Conservation (phyloP, 1,140 invertebrate genomes). For the Aphis gossypii region DNA sequence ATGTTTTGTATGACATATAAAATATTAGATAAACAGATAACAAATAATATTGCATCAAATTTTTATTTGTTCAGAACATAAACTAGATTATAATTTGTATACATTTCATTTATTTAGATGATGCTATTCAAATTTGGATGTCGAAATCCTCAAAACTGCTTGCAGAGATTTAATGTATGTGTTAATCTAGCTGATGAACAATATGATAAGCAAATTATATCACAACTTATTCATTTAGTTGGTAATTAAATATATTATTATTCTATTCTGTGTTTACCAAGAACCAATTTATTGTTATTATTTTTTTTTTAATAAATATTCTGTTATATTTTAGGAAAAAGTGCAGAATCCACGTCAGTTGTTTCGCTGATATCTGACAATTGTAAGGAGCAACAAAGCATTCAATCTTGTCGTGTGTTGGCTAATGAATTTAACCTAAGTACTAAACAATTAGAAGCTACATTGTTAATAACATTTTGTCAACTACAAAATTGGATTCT, state of each 20-base stretch:
- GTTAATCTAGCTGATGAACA: conserved; percentile 39
- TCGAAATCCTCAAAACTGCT: conserved; percentile 53
- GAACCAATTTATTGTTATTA: neutral
- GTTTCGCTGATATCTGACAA: conserved; percentile 18
- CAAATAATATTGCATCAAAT: neutral
- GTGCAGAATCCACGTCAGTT: neutral
- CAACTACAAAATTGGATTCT: conserved; percentile 55
- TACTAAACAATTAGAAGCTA: conserved; percentile 48
- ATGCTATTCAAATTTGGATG: conserved; percentile 48
- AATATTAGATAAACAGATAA: neutral
- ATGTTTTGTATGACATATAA: neutral
- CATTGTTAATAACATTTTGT: conserved; percentile 48
- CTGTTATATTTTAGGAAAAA: conserved; percentile 16
- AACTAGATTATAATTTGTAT: neutral
- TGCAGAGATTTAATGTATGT: conserved; percentile 42
- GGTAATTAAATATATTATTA: conserved; percentile 6
- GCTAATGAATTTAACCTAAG: conserved; percentile 52
- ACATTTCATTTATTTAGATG: conserved; percentile 33
- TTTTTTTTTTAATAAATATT: neutral
- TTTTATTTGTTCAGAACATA: neutral
- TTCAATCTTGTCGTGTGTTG: conserved; percentile 23
- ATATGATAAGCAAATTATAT: conserved; percentile 52
- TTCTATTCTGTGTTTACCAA: neutral
- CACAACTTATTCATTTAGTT: conserved; percentile 40
- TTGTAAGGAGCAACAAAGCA: conserved; percentile 47